Conservation (phyloP, 2,113 vertebrate species). For the Austrofundulus limnaeus region DNA sequence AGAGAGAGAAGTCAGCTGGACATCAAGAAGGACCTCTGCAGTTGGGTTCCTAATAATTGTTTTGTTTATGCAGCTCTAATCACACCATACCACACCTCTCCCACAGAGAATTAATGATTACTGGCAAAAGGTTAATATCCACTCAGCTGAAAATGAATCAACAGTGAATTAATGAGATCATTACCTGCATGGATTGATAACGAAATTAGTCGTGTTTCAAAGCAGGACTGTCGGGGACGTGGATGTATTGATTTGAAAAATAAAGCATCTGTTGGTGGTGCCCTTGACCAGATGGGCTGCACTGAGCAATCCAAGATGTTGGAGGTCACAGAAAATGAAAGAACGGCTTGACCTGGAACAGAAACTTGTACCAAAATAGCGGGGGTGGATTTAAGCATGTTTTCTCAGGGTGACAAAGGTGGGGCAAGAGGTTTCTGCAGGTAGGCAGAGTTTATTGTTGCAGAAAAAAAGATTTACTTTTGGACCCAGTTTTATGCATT, state of each 20-base stretch:
- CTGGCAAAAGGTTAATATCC: slow-evolving; percentile 83
- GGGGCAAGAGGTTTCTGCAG: no score
- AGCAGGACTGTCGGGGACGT: slow-evolving; percentile 57
- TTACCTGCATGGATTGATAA: slow-evolving; percentile 80
- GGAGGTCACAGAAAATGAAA: slow-evolving; percentile 30
- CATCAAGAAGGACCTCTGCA: slow-evolving; percentile 56
- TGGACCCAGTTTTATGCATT: no score
- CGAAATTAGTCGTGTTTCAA: slow-evolving; percentile 73
- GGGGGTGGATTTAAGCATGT: no score
- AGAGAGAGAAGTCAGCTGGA: slow-evolving; percentile 58
- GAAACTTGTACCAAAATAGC: no score
- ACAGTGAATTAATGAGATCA: slow-evolving; percentile 81
- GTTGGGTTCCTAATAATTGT: slow-evolving; percentile 64
- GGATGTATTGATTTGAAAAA: slow-evolving; percentile 71
- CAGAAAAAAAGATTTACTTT: no score
- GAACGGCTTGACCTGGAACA: neutral
- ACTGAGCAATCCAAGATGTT: slow-evolving; percentile 15
- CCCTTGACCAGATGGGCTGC: slow-evolving; percentile 55
- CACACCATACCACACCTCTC: slow-evolving; percentile 71
- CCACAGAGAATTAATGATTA: slow-evolving; percentile 78
- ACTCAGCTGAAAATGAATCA: slow-evolving; percentile 81
- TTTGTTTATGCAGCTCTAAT: slow-evolving; percentile 71
- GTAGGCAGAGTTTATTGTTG: no score
- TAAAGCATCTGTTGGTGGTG: slow-evolving; percentile 65
- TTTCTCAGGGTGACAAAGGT: no score